A percentile compares a stretch with the other conserved stretches of the same genome.
Conservation (phyloP, 1,140 invertebrate genomes). For the Wiebesia pumilae region DNA sequence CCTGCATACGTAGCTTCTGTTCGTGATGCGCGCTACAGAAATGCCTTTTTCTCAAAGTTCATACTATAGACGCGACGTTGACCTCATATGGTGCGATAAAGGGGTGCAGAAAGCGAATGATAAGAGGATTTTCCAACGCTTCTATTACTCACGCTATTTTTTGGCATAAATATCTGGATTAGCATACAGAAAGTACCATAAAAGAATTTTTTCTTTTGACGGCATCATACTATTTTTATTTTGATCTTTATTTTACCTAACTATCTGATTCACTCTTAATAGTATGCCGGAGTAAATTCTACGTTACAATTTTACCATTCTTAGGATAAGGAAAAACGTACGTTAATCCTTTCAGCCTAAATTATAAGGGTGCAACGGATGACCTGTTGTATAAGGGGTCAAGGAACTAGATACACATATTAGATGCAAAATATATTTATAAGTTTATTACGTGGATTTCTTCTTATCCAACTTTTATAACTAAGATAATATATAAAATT, state of each 20-base stretch:
- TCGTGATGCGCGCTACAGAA: neutral
- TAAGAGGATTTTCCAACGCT: neutral
- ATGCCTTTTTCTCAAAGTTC: neutral
- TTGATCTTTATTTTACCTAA: neutral
- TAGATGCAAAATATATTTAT: too few species aligned
- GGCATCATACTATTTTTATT: neutral
- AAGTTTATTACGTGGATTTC: too few species aligned
- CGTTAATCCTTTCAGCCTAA: too few species aligned
- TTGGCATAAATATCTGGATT: too few species aligned
- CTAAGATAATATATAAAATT: too few species aligned
- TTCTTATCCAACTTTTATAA: too few species aligned
- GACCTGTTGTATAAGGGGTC: too few species aligned
- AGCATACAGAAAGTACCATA: neutral
- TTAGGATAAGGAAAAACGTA: neutral
- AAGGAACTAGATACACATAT: too few species aligned
- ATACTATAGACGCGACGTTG: too few species aligned
- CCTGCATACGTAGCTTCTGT: neutral
- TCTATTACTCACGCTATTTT: neutral
- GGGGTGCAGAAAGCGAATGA: neutral
- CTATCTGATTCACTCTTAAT: neutral
- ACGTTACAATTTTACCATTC: neutral
- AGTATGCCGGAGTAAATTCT: neutral
- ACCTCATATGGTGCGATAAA: too few species aligned
- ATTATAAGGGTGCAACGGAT: too few species aligned
- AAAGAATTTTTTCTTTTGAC: neutral